These are phyloP conservation scores for Cyclura pinguis DNA, from an alignment of 2,797 vertebrate genomes.

Conservation along the genomic window DNA sequence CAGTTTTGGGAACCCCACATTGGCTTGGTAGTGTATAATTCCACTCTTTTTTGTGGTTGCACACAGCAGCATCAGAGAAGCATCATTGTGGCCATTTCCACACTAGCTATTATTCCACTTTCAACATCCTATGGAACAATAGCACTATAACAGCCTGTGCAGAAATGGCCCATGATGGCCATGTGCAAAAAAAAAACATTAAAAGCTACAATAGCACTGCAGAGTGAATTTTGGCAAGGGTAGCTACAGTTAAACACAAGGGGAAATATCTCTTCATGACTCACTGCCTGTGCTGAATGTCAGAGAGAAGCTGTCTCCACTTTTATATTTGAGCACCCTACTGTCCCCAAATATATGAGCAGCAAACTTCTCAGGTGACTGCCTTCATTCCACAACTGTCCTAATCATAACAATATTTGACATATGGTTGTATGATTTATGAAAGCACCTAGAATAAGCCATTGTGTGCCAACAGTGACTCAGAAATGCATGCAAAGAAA, in stretches of 20 bases:
- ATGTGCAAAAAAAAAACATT: not conserved
- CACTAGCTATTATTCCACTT: too few species aligned
- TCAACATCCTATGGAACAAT: too few species aligned
- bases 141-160: too few species aligned
- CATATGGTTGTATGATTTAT: constrained; percentile 13
- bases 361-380: not conserved
- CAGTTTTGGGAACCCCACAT: not conserved
- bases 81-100: too few species aligned
- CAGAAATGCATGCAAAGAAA: constrained; percentile 10
- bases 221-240: not conserved
- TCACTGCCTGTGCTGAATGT: not conserved
- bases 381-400: not conserved
- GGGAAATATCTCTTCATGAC: not conserved
- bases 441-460: constrained; percentile 5
- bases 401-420: constrained; percentile 7
- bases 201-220: not conserved
- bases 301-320: not conserved
- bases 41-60: not conserved
- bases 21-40: not conserved
- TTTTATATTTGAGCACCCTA: not conserved
- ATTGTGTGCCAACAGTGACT: constrained; percentile 25
- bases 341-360: not conserved
- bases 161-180: not conserved
- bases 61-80: not conserved
- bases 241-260: not conserved